Evolutionary conservation across 2,888 invertebrate genomes (phyloP).

Genomic region (Mythimna vitellina): DNA sequence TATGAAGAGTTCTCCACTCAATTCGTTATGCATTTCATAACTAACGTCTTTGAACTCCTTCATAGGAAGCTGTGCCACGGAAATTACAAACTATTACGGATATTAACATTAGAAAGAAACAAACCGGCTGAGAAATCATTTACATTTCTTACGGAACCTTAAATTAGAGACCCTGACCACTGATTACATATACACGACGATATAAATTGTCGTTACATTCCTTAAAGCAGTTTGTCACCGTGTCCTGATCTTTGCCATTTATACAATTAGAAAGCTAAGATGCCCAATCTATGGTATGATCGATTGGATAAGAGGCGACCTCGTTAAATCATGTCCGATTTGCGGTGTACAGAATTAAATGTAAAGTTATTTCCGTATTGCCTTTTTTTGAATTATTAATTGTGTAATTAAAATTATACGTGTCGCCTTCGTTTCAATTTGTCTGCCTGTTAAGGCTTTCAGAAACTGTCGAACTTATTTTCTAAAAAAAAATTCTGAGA

Average conservation of each 20-base stretch:
- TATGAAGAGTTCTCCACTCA: background rate
- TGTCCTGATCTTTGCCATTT: slow-evolving; percentile 57
- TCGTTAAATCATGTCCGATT: slow-evolving; percentile 30
- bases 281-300: slow-evolving; percentile 31
- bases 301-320: slow-evolving; percentile 34
- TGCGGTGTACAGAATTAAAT: slow-evolving; percentile 29
- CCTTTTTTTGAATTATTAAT: slow-evolving; percentile 32
- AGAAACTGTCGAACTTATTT: background rate
- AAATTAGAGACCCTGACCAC: slow-evolving; percentile 38
- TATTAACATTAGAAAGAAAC: slow-evolving; percentile 32
- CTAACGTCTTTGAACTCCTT: slow-evolving; percentile 4
- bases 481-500: background rate
- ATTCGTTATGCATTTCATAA: slow-evolving; percentile 3
- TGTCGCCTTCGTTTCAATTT: slow-evolving; percentile 33
- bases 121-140: slow-evolving; percentile 39
- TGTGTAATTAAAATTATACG: slow-evolving; percentile 39
- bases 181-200: slow-evolving; percentile 19
- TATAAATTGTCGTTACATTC: slow-evolving; percentile 39
- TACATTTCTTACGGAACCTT: slow-evolving; percentile 45
- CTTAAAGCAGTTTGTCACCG: slow-evolving; percentile 39
- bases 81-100: slow-evolving; percentile 2
- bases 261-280: slow-evolving; percentile 59
- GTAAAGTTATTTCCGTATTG: slow-evolving; percentile 46
- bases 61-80: slow-evolving; percentile 16
- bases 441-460: slow-evolving; percentile 3